Evolutionary conservation across 2,113 vertebrate genomes (phyloP).

Genomic region (Solea solea): DNA sequence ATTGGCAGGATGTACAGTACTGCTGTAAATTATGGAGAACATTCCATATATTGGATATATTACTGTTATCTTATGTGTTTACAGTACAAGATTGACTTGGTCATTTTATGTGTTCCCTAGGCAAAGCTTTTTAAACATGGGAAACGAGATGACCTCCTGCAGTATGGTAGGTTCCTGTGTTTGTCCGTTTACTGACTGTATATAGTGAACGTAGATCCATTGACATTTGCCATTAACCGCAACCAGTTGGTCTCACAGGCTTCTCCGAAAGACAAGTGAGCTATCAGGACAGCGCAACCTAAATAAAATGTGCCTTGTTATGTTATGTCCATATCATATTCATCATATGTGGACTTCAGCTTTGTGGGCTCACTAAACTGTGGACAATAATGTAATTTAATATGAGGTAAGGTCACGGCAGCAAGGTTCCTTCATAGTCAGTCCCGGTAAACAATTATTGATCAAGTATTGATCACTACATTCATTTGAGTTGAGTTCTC

Average conservation of each 20-base stretch:
- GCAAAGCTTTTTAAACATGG: constrained; percentile 97
- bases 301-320: too few relatives aligned
- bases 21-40: too few relatives aligned
- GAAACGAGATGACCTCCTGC: constrained; percentile 93
- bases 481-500: background rate
- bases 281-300: too few relatives aligned
- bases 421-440: too few relatives aligned
- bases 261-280: background rate
- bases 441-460: too few relatives aligned
- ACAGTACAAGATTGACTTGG: background rate
- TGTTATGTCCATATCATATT: too few relatives aligned
- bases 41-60: too few relatives aligned
- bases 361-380: background rate
- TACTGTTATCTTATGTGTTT: too few relatives aligned
- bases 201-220: background rate
- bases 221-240: background rate
- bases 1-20: too few relatives aligned
- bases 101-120: constrained; percentile 69
- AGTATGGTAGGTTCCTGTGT: constrained; percentile 84
- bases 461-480: too few relatives aligned
- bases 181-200: background rate
- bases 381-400: background rate
- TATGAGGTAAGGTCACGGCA: background rate
- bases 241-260: background rate
- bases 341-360: background rate